Evolutionary conservation across 2,797 vertebrate species (phyloP).

Genomic region (Sebastes hubbsi): DNA sequence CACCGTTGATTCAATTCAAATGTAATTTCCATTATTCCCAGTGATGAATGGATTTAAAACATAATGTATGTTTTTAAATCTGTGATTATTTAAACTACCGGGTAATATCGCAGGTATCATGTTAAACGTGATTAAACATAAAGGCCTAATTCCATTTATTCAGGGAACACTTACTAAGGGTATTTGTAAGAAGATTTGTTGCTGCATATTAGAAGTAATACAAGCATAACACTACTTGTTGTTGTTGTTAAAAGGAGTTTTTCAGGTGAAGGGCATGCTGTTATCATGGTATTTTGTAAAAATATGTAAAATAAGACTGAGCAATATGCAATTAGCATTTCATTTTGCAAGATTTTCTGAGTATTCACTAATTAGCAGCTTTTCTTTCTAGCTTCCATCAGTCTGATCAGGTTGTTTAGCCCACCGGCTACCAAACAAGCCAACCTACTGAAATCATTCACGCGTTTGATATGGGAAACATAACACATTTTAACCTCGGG

Average conservation of each 20-base stretch:
- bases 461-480: constrained; percentile 18
- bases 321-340: not conserved
- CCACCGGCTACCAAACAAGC: constrained; percentile 55
- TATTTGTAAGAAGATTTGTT: not conserved
- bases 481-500: constrained; percentile 22
- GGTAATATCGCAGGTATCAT: not conserved
- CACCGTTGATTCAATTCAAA: not conserved
- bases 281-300: not conserved
- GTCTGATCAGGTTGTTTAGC: constrained; percentile 59
- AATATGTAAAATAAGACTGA: not conserved
- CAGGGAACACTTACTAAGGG: not conserved
- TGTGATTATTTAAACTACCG: not conserved
- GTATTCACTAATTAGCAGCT: constrained; percentile 42
- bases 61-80: not conserved
- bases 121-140: not conserved
- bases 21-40: not conserved
- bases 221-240: no score
- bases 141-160: not conserved
- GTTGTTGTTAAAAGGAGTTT: not conserved
- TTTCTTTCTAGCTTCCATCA: constrained; percentile 21
- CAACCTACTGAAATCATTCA: constrained; percentile 31
- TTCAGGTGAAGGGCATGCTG: not conserved
- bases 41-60: not conserved
- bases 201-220: not conserved
- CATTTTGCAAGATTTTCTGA: not conserved